Base-by-base conservation (phyloP, 2,888 invertebrate genomes). In the Caenorhabditis virilis region DNA sequence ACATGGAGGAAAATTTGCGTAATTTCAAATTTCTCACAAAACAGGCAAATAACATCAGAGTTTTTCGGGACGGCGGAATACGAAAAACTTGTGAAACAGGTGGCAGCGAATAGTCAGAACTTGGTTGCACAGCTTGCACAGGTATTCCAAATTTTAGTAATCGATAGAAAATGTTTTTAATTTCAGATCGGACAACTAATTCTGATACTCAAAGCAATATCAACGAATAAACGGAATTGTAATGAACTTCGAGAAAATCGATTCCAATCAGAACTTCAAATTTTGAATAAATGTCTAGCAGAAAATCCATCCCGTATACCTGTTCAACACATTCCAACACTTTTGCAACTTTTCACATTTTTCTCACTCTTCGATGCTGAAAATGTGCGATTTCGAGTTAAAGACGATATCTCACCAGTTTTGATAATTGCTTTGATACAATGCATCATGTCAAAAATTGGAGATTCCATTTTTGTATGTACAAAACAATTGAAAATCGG, bases 341-440 rank as follows among this genome's bases (percentile, higher is more conserved):
- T 62, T 47, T 27, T 62, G 42, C 49, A 52, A 18, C 23, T 62
- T 13, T 51, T 62, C 42, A 46, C 27, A 39, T 46, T 47, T n/a
- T 62, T 56, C 20, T 62, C 61, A n/a, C 13, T 62, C 9, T 55
- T 51, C 43, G 43, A 55, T 16, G 56, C 52, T 1, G 61, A 56
- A 33, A 26, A 43, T 41, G 47, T 62, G 56, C 15, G 48, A 0
- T 56, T 62, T 20, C 41, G 25, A 22, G 39, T 62, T 6, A 51
- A 55, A 33, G 61, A 62, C 38, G 61, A 62, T n/a, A 47, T 48
- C 5, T 47, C 56, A 18, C 53, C 62, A 0, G 11, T 62, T 0
- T 49, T 62, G 30, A 49, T 62, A 33, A 30, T 62, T n/a, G 62
- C 52, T 1, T 30, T 62, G 15, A 36, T 62, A 25, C 62, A 62